Conservation (phyloP, 2,797 vertebrate species). For the Diglossa cyanea region DNA sequence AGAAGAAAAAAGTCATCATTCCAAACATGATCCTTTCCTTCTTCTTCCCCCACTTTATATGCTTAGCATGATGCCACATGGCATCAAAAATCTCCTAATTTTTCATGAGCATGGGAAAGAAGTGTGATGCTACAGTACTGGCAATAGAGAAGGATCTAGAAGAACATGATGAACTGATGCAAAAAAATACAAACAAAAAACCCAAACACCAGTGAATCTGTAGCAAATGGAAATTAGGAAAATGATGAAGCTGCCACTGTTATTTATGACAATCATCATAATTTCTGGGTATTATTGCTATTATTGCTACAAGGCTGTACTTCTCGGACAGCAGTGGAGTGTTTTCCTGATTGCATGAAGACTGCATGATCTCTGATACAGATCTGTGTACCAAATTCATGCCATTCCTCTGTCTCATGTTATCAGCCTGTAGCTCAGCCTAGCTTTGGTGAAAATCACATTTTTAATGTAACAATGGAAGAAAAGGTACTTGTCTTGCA, state of each 20-base stretch:
- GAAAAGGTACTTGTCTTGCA: not conserved
- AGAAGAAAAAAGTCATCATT: not conserved
- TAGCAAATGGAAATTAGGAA: not conserved
- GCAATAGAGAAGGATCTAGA: not conserved
- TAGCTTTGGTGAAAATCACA: not conserved
- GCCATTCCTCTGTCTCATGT: not conserved
- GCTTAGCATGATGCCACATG: not conserved
- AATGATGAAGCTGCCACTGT: not conserved
- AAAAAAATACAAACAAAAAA: not conserved
- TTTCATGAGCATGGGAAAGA: not conserved
- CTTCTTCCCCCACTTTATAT: not conserved
- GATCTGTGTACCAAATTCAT: not conserved
- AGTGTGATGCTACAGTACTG: accelerated
- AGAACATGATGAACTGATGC: not conserved
- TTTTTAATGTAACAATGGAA: not conserved
- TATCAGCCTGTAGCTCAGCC: not conserved
- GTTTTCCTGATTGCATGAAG: not conserved
- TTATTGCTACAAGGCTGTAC: not conserved
- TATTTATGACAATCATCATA: not conserved
- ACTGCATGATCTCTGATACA: not conserved
- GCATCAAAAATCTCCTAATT: not conserved
- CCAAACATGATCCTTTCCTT: not conserved
- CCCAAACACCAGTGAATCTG: not conserved
- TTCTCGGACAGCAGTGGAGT: not conserved
- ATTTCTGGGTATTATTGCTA: not conserved